Conservation (phyloP, 1,140 invertebrate species). For the Habropoda laboriosa region DNA sequence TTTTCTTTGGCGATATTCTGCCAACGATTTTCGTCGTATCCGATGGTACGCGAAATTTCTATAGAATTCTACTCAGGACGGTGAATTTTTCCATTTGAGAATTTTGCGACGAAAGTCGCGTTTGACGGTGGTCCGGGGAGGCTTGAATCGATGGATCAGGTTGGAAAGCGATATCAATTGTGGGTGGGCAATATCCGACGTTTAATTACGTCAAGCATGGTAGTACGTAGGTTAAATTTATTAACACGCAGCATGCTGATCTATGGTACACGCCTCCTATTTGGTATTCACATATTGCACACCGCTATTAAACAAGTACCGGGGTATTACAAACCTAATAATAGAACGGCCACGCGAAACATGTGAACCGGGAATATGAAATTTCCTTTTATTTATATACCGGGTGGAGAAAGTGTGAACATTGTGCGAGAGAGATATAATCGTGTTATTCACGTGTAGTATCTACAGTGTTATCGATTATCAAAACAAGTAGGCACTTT, state of each 20-base stretch:
- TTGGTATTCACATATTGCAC: constrained; percentile 33
- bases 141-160: not conserved
- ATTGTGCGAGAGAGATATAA: not conserved
- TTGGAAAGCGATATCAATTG: constrained; percentile 11
- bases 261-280: constrained; percentile 14
- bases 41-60: not conserved
- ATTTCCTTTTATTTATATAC: not conserved
- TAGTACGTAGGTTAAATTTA: constrained; percentile 17
- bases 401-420: not conserved
- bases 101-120: not conserved
- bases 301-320: constrained; percentile 18
- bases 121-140: not conserved
- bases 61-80: not conserved
- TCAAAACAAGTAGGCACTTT: not conserved
- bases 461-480: not conserved
- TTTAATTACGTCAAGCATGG: constrained; percentile 26
- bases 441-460: not conserved
- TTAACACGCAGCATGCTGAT: constrained; percentile 13
- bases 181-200: constrained; percentile 7
- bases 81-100: not conserved
- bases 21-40: not conserved
- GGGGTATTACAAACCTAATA: constrained; percentile 1
- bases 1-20: too few relatives aligned
- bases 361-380: not conserved
- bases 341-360: not conserved